Evolutionary conservation across 2,888 invertebrate species (phyloP), one percentile per base, ranked within the genome.

Genomic region (Nemoura dubitans): DNA sequence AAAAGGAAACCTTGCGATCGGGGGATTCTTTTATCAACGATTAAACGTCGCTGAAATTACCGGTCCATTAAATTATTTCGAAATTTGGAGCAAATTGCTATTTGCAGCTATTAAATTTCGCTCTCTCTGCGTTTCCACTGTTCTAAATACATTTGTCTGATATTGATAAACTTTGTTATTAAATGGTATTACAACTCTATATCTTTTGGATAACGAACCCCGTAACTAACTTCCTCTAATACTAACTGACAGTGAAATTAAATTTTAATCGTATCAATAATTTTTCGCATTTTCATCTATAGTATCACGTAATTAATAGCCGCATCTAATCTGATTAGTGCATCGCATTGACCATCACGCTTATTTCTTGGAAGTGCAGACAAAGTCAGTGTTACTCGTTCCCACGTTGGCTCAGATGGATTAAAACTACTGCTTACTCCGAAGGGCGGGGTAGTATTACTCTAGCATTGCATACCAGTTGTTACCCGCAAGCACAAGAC

Each of bases 271-370:
- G n/a, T 10, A 36, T 3, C 36, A 6, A 36, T 36, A 26, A 78
- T 78, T 78, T 78, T 78, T 28, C 3, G 27, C 28, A 28, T 27
- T 14, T 78, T 78, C 29, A 29, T 28, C 30, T 30, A 29, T 30
- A 16, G 16, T 7, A 84, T 84, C 76, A 59, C 76, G 76, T 59
- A 84, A 84, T 84, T 84, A 76, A 76, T 77, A 78, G 86, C 26
- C n/a, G 77, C 83, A 86, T 76, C 83, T 30, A 28, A 86, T 83
- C 76, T 30, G 86, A 86, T 86, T 86, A 83, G 59, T 76, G 81
- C n/a, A n/a, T 81, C n/a, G n/a, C 5, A 30, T 81, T 81, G 84
- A 76, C 84, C 84, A 76, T 84, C 59, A 84, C 84, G 84, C n/a
- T 76, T 27, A 21, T 26, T 59, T 84, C 30, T 30, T 30, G n/a